Evolutionary conservation across 2,113 vertebrate species (phyloP), one percentile per base, ranked within the genome.

Genomic region (Oreochromis spilurus): DNA sequence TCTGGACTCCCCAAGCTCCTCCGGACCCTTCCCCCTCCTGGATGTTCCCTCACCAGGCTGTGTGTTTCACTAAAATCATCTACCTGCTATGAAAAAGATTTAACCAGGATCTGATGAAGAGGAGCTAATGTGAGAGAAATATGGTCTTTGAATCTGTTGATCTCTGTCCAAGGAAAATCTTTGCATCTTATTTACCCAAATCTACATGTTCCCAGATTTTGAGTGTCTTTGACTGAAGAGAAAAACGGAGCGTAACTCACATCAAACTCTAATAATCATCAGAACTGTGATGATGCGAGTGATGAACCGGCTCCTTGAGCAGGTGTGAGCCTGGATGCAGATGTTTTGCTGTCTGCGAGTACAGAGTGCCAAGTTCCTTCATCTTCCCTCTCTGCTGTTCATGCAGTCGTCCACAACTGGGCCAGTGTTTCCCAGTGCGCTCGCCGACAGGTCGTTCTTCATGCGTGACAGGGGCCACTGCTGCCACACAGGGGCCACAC

Each of bases 331-430:
- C 21, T 48, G 14, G 26, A 75, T 48, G 40, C 40, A 48, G 67
- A 75, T 75, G 40, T 45, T 45, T 45, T 48, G 16, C 24, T 29
- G 67, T 75, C 31, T 31, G 3, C 5, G 6, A 60, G 57, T 8
- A 16, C 4, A 2, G 24, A 31, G 55, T 29, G 4, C 3, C 26
- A 8, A 83, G 75, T 43, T 75, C 40, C 79, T 82, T 75, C 65
- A 29, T 77, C 75, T 43, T 81, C 58, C 79, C 31, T 75, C n/a
- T 24, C 50, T 84, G 45, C 81, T 60, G 60, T 58, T 79, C 36
- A 77, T 36, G 67, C 48, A 85, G 38, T 58, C 84, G 70, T 70
- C 58, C 50, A 89, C 91, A 90, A 87, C 86, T 89, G 84, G 81
- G 88, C 79, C 84, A 87, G 17, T 50, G 26, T 65, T 52, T 70